Conservation (phyloP, 2,797 vertebrate species). For the Falco peregrinus region DNA sequence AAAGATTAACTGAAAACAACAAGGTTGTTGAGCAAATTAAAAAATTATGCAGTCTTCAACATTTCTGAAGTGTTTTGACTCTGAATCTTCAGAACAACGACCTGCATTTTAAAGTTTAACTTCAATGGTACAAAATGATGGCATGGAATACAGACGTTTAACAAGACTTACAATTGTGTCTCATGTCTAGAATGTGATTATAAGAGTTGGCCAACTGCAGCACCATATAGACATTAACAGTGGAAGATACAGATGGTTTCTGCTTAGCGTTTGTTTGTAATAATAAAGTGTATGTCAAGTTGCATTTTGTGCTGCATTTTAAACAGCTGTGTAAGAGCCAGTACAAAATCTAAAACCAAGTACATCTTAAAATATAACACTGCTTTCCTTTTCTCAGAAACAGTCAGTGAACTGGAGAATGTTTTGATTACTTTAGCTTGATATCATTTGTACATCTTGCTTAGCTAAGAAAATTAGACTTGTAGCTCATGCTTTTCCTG, state of each 20-base stretch:
- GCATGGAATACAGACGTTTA: neutral
- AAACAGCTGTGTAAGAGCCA: conserved; percentile 29
- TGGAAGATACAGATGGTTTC: conserved; percentile 50
- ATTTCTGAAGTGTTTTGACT: conserved; percentile 37
- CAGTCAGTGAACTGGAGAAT: conserved; percentile 12
- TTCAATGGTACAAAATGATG: neutral
- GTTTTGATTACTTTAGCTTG: conserved; percentile 51
- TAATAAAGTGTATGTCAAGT: conserved; percentile 24
- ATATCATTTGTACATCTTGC: neutral
- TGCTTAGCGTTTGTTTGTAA: conserved; percentile 36
- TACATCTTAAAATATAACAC: neutral
- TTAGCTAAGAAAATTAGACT: conserved; percentile 20
- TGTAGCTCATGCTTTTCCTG: conserved; percentile 17
- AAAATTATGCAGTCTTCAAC: neutral
- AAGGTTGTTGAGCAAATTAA: neutral
- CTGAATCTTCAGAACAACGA: conserved; percentile 2
- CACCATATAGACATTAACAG: neutral
- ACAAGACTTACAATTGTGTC: neutral
- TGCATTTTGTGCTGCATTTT: conserved; percentile 34
- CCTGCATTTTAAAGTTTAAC: neutral
- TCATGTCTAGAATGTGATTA: conserved; percentile 8
- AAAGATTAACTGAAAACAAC: neutral
- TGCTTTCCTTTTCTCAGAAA: neutral
- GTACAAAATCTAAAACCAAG: neutral
- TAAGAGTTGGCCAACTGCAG: conserved; percentile 42